Conservation (phyloP, 2,113 vertebrate genomes). For the Erpornis zantholeuca region DNA sequence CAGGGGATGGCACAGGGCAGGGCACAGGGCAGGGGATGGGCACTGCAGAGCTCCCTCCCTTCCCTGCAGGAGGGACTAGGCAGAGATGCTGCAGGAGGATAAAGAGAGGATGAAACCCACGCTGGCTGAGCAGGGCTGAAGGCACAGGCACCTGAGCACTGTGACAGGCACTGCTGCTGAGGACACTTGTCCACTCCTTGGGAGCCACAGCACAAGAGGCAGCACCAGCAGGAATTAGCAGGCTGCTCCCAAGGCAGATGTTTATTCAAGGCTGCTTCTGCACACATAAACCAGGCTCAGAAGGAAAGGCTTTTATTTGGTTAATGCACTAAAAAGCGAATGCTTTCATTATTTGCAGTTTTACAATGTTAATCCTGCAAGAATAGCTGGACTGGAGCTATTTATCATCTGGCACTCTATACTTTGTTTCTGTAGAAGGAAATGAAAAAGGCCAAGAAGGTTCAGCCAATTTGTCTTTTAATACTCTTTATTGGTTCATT, state of each 20-base stretch:
- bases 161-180: neutral
- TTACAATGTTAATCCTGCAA: slow-evolving; percentile 5
- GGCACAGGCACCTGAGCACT: neutral
- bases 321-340: neutral
- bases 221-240: neutral
- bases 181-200: neutral
- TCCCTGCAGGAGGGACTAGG: neutral
- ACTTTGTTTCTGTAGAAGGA: slow-evolving; percentile 46
- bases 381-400: neutral
- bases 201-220: neutral
- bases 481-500: slow-evolving; percentile 67
- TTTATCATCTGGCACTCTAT: slow-evolving; percentile 24
- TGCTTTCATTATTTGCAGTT: slow-evolving; percentile 3
- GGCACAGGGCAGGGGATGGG: neutral
- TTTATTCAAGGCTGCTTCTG: neutral
- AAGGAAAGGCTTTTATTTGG: neutral
- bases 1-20: too few relatives aligned
- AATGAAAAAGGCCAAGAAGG: slow-evolving; percentile 40
- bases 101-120: neutral
- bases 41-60: neutral
- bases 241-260: neutral
- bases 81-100: neutral
- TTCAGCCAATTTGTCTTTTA: slow-evolving; percentile 69
- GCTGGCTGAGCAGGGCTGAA: neutral
- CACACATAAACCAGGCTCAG: neutral